Conservation (phyloP, 1,140 invertebrate species). For the Bombus balteatus region DNA sequence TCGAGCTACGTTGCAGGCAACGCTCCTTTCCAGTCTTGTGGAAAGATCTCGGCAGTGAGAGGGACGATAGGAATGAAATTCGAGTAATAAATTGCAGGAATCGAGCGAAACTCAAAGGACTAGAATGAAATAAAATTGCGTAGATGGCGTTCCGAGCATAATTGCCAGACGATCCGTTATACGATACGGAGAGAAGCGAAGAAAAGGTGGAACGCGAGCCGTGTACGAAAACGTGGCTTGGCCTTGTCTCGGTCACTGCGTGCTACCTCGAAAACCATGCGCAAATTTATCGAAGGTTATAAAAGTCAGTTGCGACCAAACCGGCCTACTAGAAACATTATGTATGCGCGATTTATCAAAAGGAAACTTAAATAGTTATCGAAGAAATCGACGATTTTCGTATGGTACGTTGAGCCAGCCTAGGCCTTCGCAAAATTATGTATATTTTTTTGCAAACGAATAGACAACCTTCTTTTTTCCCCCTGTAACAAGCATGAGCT, state of each 20-base stretch:
- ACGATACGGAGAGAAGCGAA: neutral
- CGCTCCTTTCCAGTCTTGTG: too few relatives aligned
- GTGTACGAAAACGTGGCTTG: neutral
- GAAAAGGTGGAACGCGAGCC: neutral
- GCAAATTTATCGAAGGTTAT: slow-evolving; percentile 40
- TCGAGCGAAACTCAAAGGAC: neutral
- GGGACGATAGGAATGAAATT: too few relatives aligned
- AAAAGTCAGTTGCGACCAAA: neutral
- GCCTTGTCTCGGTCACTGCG: slow-evolving; percentile 14
- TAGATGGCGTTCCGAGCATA: neutral
- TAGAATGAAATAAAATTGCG: neutral
- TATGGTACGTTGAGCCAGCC: neutral
- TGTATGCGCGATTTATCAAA: slow-evolving; percentile 44
- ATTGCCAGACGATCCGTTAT: neutral
- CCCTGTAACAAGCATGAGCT: too few relatives aligned
- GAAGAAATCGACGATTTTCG: slow-evolving; percentile 5
- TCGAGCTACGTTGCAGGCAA: too few relatives aligned
- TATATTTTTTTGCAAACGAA: too few relatives aligned
- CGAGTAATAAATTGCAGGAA: neutral
- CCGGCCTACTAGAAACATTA: slow-evolving; percentile 13
- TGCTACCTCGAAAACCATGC: slow-evolving; percentile 17
- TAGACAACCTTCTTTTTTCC: too few relatives aligned
- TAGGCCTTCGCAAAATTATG: too few relatives aligned
- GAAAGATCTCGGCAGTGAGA: too few relatives aligned
- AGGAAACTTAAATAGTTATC: slow-evolving; percentile 8